A percentile compares a stretch with the other conserved stretches of the same genome.
Evolutionary conservation across 2,888 invertebrate genomes (phyloP).

Genomic region (Limenitis camilla): DNA sequence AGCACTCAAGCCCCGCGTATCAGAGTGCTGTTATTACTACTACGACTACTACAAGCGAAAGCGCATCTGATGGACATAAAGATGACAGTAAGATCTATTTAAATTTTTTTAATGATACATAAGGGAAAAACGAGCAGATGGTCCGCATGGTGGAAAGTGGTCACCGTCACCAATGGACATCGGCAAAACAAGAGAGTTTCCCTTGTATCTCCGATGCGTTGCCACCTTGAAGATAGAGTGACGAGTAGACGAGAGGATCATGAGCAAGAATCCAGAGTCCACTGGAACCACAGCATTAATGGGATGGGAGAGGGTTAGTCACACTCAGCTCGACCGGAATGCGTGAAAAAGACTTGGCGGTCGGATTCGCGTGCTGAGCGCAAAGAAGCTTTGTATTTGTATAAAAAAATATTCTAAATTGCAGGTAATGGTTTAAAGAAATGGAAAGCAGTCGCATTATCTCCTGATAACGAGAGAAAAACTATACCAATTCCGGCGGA

Average conservation of each 20-base stretch:
- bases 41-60: constrained; percentile 59
- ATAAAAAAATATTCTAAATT: constrained; percentile 14
- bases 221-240: too few relatives aligned
- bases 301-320: too few relatives aligned
- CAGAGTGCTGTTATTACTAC: constrained; percentile 82
- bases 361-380: neutral
- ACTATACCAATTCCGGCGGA: constrained; percentile 39
- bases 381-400: neutral
- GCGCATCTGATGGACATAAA: constrained; percentile 51
- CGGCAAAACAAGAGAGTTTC: too few relatives aligned
- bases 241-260: too few relatives aligned
- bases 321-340: too few relatives aligned
- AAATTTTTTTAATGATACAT: neutral
- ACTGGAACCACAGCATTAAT: too few relatives aligned
- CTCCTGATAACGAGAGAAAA: constrained; percentile 76
- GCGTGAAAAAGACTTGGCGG: too few relatives aligned
- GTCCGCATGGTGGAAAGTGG: too few relatives aligned
- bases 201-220: too few relatives aligned
- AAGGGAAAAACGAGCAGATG: constrained; percentile 4
- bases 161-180: too few relatives aligned
- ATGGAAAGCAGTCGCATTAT: constrained; percentile 85
- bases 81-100: constrained; percentile 51
- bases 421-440: constrained; percentile 78
- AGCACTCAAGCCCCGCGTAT: constrained; percentile 82
- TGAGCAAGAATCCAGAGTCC: too few relatives aligned